These are phyloP conservation scores for Cynaeus angustus DNA, from an alignment of 2,888 invertebrate genomes.

Conservation along the genomic window DNA sequence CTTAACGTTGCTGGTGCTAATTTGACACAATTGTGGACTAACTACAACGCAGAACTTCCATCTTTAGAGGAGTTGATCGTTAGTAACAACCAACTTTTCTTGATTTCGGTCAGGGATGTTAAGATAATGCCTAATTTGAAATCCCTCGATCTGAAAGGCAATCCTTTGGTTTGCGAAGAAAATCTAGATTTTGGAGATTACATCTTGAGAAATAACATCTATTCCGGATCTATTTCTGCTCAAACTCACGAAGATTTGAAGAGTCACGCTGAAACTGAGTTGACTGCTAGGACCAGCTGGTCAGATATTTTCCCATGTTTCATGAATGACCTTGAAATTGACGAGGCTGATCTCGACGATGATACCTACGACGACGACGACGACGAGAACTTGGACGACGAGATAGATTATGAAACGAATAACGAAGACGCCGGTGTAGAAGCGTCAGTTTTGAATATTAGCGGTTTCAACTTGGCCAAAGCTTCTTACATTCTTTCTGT, in stretches of 20 bases:
- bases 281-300: background rate
- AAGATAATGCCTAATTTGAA: constrained; percentile 75
- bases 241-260: constrained; percentile 50
- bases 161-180: constrained; percentile 70
- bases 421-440: constrained; percentile 34
- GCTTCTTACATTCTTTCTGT: constrained; percentile 64
- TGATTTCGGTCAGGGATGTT: constrained; percentile 76
- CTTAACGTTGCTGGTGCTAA: constrained; percentile 83
- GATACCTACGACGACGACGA: constrained; percentile 47
- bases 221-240: too few species aligned
- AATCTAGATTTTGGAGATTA: background rate
- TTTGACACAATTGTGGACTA: constrained; percentile 79
- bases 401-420: constrained; percentile 64
- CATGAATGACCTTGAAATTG: background rate
- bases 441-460: constrained; percentile 37
- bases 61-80: constrained; percentile 72
- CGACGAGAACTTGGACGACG: constrained; percentile 68
- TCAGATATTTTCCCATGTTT: background rate
- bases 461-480: constrained; percentile 58
- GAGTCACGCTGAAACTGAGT: constrained; percentile 16
- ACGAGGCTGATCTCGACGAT: background rate
- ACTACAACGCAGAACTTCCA: constrained; percentile 57
- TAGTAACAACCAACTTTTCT: constrained; percentile 76
- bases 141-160: constrained; percentile 77
- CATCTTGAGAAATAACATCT: background rate